A percentile compares a stretch with the other conserved stretches of the same genome.
phyloP scores from a whole-genome alignment of 2,797 vertebrate species.

The Tokudaia muenninki region DNA sequence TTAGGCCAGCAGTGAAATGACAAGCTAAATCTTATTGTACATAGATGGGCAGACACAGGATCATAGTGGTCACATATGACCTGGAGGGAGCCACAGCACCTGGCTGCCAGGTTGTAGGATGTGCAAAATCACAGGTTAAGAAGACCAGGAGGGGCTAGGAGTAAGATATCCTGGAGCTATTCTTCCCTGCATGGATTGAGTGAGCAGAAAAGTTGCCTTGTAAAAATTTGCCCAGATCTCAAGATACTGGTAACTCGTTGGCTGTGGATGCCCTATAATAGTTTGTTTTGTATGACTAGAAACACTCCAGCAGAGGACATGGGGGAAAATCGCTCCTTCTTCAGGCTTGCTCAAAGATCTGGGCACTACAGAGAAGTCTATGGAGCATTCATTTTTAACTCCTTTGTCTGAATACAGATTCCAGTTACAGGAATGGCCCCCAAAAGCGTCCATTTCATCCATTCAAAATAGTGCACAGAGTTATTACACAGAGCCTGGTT shows the following conservation, averaged over 20 bases:
- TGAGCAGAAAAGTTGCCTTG: background rate
- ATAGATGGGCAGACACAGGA: background rate
- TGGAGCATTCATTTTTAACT: background rate
- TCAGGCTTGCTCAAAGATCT: background rate
- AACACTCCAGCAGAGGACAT: background rate
- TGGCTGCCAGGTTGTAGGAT: background rate
- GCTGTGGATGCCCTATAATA: background rate
- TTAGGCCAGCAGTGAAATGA: background rate
- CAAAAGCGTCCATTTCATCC: background rate
- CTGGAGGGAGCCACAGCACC: background rate
- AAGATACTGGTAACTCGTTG: background rate
- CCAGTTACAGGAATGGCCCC: background rate
- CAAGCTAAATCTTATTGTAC: background rate
- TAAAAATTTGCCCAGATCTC: background rate
- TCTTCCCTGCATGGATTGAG: background rate
- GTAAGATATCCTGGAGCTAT: background rate
- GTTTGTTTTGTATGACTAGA: background rate
- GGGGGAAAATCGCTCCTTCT: background rate
- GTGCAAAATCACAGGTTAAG: background rate
- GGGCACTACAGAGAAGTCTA: background rate
- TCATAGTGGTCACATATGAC: background rate
- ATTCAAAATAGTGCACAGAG: background rate
- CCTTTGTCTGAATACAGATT: background rate
- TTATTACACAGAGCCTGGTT: background rate
- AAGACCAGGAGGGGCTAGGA: accelerated